Base-by-base conservation (phyloP, 2,888 invertebrate genomes). In the Hemistola chrysoprasaria region DNA sequence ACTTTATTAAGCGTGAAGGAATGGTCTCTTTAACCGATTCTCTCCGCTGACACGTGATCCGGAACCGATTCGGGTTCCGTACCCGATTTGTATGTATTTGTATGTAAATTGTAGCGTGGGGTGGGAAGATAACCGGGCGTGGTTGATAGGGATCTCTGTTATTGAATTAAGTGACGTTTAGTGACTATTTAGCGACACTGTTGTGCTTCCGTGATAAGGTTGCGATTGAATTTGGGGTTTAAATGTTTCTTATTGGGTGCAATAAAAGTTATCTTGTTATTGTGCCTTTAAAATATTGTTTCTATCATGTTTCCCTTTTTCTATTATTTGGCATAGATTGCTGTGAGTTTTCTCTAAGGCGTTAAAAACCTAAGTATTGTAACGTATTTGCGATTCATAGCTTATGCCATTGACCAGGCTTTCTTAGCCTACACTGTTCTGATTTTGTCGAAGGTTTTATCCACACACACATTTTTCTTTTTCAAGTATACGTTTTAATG, bases 21-120 rank as follows among this genome's bases (percentile, higher is more conserved):
- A 77, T 77, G 75, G 73, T 81, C 81, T 82, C 81, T 84, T 83
- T 81, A 80, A 79, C 78, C 66, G 85, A 91, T 91, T 91, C 88
- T 90, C 78, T 80, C 78, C 88, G 90, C 71, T 62, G 89, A 68
- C 91, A 91, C 92, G 91, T 90, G 91, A 91, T 90, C 81, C 84
- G 86, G 83, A 86, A 87, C 86, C 77, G 82, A 89, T 86, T 80
- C 73, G 66, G 78, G 78, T 75, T 70, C 78, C 74, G 72, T 66
- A 70, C 69, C 70, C 68, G 76, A 78, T 80, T 79, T 80, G 78
- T 80, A 78, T 75, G 78, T 78, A 82, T 86, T 82, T 85, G 82
- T 81, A 84, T 83, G 85, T 81, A 81, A 86, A 85, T 84, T 72
- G 67, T 60, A 56, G 67, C 65, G 69, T 78, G 79, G 81, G 81